Base-by-base conservation (phyloP, 2,888 invertebrate genomes). In the Leptopilina syphax region DNA sequence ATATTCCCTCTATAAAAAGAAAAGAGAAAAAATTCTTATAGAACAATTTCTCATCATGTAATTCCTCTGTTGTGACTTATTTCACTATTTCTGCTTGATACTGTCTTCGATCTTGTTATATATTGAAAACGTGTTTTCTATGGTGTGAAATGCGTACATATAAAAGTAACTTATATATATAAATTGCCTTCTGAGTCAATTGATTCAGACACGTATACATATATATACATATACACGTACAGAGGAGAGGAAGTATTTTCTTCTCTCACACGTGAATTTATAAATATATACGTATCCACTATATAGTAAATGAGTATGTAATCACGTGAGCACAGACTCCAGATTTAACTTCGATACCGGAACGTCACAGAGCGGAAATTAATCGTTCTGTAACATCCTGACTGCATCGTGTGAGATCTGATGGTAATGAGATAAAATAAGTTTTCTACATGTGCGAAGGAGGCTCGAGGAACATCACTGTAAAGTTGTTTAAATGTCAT, bases 401-500 rank as follows among this genome's bases (percentile, higher is more conserved):
- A 63, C 57, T 73, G 54, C 73, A 73, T 73, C 73, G 73, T 73
- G 73, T 73, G 73, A 57, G 57, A 73, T 73, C 73, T 34, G 57
- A 73, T 57, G 73, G 57, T 57, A 73, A 73, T 73, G 57, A 73
- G 57, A 73, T 27, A 57, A 73, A 73, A 73, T 34, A 73, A 73
- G 57, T 57, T 70, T 50, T 70, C 7, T 50, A 70, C 27, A 70
- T 50, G 70, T 70, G 70, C 54, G 70, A 70, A 70, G 70, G 70
- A 70, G 27, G 70, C 70, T 70, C 73, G 50, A 73, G 41, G 3
- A 73, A 73, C 73, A 73, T 57, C 57, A 34, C 41, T 73, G 41
- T 73, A 73, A 73, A 57, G 57, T 73, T 65, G 65, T 65, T 65
- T 65, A 9, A 34, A 65, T 65, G 27, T 65, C 41, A 65, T 65